phyloP scores from a whole-genome alignment of 2,888 invertebrate genomes.

The Pandemis cinnamomeana region DNA sequence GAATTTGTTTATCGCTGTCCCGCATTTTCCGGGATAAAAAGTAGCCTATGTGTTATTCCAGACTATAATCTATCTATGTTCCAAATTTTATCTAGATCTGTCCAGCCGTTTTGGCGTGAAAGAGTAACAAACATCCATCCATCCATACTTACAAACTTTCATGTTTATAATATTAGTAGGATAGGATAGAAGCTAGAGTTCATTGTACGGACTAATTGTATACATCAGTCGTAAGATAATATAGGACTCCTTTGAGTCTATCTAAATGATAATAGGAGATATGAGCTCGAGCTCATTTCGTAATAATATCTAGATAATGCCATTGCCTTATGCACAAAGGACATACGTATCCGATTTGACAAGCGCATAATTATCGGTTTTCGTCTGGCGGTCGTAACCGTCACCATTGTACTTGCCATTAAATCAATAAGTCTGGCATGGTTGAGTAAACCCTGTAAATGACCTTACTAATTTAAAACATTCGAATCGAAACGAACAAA shows the following conservation, averaged over 20 bases:
- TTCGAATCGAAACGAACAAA: neutral
- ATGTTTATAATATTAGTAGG: no score
- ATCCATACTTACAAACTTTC: no score
- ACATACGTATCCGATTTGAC: neutral
- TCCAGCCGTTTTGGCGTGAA: no score
- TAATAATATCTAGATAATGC: neutral
- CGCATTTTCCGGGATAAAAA: no score
- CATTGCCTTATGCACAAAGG: neutral
- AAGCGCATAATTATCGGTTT: neutral
- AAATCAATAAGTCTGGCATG: conserved; percentile 7
- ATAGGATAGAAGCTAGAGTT: neutral
- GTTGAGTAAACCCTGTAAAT: conserved; percentile 1
- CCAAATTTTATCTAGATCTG: no score
- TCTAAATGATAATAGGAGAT: neutral
- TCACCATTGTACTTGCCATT: neutral
- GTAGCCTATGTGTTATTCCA: no score
- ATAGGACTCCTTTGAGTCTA: neutral
- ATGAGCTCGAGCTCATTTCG: neutral
- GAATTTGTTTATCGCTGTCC: no score
- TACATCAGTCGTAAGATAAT: neutral
- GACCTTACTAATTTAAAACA: neutral
- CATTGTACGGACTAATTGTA: neutral
- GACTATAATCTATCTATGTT: no score
- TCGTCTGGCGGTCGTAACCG: neutral
- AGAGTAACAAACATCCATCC: no score